Percentiles rank a stretch among this genome's conserved stretches.
Conservation (phyloP, 2,888 invertebrate species). For the Notodonta ziczac region DNA sequence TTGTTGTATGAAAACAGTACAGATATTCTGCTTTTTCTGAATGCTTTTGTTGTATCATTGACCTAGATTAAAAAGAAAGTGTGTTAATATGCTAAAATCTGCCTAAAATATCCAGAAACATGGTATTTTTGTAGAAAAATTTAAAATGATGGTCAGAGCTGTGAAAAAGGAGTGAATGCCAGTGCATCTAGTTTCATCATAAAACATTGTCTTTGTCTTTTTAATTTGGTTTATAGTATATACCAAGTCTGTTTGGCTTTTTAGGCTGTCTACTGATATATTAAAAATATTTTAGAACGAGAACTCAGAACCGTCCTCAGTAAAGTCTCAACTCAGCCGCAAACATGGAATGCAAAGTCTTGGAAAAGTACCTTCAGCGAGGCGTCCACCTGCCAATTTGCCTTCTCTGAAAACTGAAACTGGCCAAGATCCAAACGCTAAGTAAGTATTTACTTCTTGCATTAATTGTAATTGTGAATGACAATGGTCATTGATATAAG, state of each 20-base stretch:
- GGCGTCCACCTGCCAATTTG: conserved; percentile 99
- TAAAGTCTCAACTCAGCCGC: conserved; percentile 95
- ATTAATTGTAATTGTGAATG: background rate
- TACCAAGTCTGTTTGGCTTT: too few relatives aligned
- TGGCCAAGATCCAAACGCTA: conserved; percentile 79
- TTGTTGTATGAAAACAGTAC: background rate
- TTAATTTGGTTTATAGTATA: too few relatives aligned
- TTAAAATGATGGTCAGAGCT: too few relatives aligned
- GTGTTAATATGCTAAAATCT: background rate
- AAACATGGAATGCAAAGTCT: conserved; percentile 99
- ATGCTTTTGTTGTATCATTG: conserved; percentile 2
- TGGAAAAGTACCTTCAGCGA: conserved; percentile 99
- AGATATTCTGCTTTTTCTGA: background rate
- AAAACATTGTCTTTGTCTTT: too few relatives aligned
- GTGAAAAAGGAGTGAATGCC: too few relatives aligned
- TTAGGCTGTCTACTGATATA: background rate
- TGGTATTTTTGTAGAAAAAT: too few relatives aligned
- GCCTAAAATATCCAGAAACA: too few relatives aligned
- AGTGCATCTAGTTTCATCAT: too few relatives aligned
- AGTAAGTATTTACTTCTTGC: conserved; percentile 55
- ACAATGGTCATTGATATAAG: background rate
- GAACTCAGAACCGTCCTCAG: conserved; percentile 93
- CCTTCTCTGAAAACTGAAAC: conserved; percentile 99
- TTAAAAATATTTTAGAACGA: conserved; percentile 31
- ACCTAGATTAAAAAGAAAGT: conserved; percentile 10